Conservation (phyloP, 1,140 invertebrate genomes). For the Drosophila grimshawi region DNA sequence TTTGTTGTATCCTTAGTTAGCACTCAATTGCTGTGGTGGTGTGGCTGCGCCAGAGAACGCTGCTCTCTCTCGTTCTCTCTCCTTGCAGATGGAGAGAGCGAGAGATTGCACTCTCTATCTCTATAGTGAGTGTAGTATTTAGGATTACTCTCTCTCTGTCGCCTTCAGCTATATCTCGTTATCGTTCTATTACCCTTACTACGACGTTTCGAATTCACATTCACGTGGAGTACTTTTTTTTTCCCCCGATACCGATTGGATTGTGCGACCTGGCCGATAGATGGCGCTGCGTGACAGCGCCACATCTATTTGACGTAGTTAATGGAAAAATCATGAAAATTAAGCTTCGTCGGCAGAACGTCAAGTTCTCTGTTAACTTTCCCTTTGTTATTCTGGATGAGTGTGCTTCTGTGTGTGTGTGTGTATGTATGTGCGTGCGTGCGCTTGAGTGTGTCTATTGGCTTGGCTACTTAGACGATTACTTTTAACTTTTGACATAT, state of each 20-base stretch:
- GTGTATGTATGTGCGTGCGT: background rate
- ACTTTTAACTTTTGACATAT: conserved; percentile 59
- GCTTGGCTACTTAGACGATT: conserved; percentile 48
- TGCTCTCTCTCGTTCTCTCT: conserved; percentile 3
- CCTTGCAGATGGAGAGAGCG: background rate
- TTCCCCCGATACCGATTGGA: conserved; percentile 12
- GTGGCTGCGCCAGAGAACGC: conserved; percentile 20
- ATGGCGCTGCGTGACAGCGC: conserved; percentile 27
- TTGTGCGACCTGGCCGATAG: conserved; percentile 11
- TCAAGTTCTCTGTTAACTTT: conserved; percentile 47
- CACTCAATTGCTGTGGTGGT: conserved; percentile 13
- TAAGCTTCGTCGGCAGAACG: conserved; percentile 29
- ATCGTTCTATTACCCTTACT: conserved; percentile 49
- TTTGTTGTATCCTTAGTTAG: conserved; percentile 58
- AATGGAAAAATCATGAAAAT: conserved; percentile 58
- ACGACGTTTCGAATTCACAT: conserved; percentile 42
- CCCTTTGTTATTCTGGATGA: conserved; percentile 34
- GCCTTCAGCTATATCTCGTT: conserved; percentile 18
- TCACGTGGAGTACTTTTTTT: conserved; percentile 51
- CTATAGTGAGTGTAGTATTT: background rate
- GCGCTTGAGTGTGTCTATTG: conserved; percentile 3
- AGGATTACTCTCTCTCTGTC: conserved; percentile 7
- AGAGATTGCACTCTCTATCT: conserved; percentile 1
- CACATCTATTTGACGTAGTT: conserved; percentile 23
- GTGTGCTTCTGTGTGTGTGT: background rate